These are phyloP conservation scores for Balearica regulorum DNA, from an alignment of 2,797 vertebrate genomes.

Conservation along the genomic window DNA sequence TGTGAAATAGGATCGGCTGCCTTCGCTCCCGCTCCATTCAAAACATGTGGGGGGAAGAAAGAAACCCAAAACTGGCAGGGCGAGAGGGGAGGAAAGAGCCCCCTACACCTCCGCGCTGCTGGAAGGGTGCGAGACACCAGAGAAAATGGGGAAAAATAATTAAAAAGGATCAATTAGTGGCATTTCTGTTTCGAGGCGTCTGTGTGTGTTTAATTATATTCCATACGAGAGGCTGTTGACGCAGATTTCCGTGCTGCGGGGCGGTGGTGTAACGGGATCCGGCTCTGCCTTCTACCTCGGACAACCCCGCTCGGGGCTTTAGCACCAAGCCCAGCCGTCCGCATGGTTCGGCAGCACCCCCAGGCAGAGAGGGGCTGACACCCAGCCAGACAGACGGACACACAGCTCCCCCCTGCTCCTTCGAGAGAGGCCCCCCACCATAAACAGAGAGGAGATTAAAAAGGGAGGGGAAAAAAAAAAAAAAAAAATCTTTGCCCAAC, in stretches of 20 bases:
- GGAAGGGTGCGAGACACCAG: not conserved
- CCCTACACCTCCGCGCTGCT: not conserved
- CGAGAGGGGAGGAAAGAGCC: not conserved
- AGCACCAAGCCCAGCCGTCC: not conserved
- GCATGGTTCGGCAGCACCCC: not conserved
- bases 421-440: not conserved
- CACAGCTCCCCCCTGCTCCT: not conserved
- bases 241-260: not conserved
- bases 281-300: not conserved
- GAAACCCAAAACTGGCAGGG: conserved; percentile 11
- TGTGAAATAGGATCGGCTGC: conserved; percentile 63
- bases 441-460: not conserved
- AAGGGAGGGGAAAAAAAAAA: not conserved
- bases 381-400: not conserved
- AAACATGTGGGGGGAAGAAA: conserved; percentile 39
- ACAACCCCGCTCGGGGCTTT: not conserved
- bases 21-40: conserved; percentile 19
- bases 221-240: not conserved
- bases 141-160: not conserved
- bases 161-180: not conserved
- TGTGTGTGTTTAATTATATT: not conserved
- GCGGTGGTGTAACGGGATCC: not conserved
- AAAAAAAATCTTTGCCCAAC: not conserved
- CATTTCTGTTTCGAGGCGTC: not conserved
- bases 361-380: not conserved